Base-by-base conservation (phyloP, 2,888 invertebrate genomes). In the Lucinisca nassula region DNA sequence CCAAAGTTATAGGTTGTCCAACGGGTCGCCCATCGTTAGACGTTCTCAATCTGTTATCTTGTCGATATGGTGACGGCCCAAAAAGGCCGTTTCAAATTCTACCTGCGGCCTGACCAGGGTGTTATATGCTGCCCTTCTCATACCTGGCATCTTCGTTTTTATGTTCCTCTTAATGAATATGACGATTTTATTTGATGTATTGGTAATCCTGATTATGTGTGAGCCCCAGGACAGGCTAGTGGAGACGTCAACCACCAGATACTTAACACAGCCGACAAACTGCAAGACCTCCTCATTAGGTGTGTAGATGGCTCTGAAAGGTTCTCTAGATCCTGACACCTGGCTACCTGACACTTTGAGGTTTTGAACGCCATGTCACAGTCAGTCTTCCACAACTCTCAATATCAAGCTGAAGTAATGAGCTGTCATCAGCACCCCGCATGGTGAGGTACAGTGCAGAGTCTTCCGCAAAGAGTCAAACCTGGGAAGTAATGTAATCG, bases 241-340 rank as follows among this genome's bases (percentile, higher is more conserved):
- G 8, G 75, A 45, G 27, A 75, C 24, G 32, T 70, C 70, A 30
- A 75, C 75, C 37, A 45, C 75, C 17, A 75, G 75, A 49, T 75
- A 75, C 21, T 24, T 38, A 49, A 49, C 75, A 55, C 55, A n/a
- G 14, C 21, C 21, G 55, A 14, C n/a, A n/a, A n/a, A n/a, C n/a
- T 55, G 12, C 14, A 55, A n/a, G 55, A 55, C n/a, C 55, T 55
- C 21, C 24, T 21, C 55, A 55, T 55, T 8, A 8, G 21, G 24
- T 55, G 4, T 4, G 21, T 55, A 55, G 4, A n/a, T 14, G 21
- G 14, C 21, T 6, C 4, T n/a, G 21, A 10, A 4, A n/a, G 55
- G 55, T 12, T n/a, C n/a, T n/a, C 24, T 55, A n/a, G 55, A n/a
- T 4, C 55, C 55, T 12, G 55, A 12, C 55, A 55, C 55, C 14